phyloP scores from a whole-genome alignment of 2,113 vertebrate species.

The Platysteira castanea region DNA sequence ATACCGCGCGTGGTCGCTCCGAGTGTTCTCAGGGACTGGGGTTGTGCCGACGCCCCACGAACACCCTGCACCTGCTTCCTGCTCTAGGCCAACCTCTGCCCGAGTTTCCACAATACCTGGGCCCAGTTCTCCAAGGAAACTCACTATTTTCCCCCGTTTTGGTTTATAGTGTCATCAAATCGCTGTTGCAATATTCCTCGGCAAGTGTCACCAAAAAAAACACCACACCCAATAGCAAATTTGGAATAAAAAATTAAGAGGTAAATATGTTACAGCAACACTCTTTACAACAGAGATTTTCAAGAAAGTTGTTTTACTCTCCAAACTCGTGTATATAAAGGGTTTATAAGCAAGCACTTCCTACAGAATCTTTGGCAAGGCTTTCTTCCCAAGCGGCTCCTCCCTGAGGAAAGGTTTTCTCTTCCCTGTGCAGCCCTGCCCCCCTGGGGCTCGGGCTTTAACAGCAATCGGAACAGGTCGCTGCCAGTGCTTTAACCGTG shows the following conservation, averaged over 20 bases:
- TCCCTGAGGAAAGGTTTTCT: background rate
- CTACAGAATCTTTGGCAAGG: background rate
- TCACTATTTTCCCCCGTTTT: accelerated
- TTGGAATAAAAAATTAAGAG: background rate
- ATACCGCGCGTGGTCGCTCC: background rate
- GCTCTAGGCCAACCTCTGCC: accelerated
- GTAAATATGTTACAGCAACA: background rate
- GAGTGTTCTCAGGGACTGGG: accelerated
- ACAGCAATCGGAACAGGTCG: background rate
- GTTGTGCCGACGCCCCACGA: background rate
- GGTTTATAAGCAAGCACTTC: background rate
- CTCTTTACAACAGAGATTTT: background rate
- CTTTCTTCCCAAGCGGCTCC: background rate
- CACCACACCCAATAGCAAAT: accelerated
- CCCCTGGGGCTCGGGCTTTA: background rate
- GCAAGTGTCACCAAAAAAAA: background rate
- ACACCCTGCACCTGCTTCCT: background rate
- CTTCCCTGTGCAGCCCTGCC: background rate
- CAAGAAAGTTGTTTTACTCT: background rate
- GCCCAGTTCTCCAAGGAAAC: background rate
- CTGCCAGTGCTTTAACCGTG: background rate
- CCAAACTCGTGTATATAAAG: background rate
- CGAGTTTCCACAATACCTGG: accelerated
- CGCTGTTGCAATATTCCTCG: too few relatives aligned
- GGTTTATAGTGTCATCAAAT: accelerated